Base-by-base conservation (phyloP, 2,113 vertebrate species). In the Sclerurus mexicanus region DNA sequence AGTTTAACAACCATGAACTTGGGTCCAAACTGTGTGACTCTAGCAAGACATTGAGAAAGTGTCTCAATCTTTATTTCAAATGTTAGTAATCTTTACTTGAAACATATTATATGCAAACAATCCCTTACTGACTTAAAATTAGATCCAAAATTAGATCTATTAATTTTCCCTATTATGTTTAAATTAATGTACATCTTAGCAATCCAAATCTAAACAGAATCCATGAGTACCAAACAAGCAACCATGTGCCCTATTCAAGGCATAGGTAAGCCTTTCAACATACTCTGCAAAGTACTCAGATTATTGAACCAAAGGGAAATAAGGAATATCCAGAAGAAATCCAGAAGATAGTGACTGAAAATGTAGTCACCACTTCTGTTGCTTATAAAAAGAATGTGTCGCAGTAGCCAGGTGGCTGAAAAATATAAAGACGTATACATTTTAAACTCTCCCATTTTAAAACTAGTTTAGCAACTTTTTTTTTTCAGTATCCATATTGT, bases 391-490 rank as follows among this genome's bases (percentile, higher is more conserved):
- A 5, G 20, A 76, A 62, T 1, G 1, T 25, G 46, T 63, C 67
- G 66, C 28, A 71, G 82, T 30, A 84, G n/a, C 8, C 72, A 92
- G 55, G 76, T 86, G 73, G 50, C 85, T 81, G 13, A 20, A 85
- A 85, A 96, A 83, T 50, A 31, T 33, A 74, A 67, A 75, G 63
- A 67, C 39, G 66, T 85, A 42, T 56, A 79, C 39, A 73, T 93
- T 91, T 88, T 73, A 79, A 90, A 83, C 16, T 49, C 20, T 91
- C 44, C 12, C 22, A 49, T 91, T 85, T 90, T 64, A 75, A 88
- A 95, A 89, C 52, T 59, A 74, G 71, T 85, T 95, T 93, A 94
- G 84, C 60, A 77, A 81, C 58, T 91, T 91, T 72, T 68, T 59
- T 63, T 66, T 28, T 6, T 18, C 8, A 47, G 63, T 85, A 93